These are phyloP conservation scores for Gymnopithys bicolor DNA, from an alignment of 2,797 vertebrate species.

Conservation along the genomic window DNA sequence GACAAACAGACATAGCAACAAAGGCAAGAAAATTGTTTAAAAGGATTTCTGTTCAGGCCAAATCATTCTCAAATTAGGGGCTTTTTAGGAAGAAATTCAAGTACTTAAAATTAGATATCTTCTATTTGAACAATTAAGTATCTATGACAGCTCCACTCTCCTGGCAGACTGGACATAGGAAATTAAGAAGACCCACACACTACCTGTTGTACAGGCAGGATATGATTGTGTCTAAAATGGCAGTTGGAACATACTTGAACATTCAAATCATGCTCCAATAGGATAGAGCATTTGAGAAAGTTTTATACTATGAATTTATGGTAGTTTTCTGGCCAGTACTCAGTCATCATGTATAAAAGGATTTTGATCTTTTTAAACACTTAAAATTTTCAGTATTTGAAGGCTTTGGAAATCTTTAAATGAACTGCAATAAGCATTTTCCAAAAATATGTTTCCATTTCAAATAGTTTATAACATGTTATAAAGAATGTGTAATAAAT, in stretches of 20 bases:
- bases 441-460: not conserved
- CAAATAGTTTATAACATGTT: not conserved
- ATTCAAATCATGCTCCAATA: not conserved
- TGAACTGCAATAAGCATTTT: not conserved
- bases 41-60: not conserved
- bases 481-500: not conserved
- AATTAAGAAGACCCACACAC: not conserved
- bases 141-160: not conserved
- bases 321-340: not conserved
- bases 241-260: not conserved
- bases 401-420: not conserved
- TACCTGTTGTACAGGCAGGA: not conserved
- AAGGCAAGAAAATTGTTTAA: not conserved
- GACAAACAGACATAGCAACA: not conserved
- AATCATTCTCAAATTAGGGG: not conserved
- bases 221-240: not conserved
- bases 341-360: not conserved
- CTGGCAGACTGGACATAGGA: accelerated
- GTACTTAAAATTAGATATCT: not conserved
- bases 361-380: not conserved
- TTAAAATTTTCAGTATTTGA: not conserved
- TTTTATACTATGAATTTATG: not conserved
- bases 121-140: not conserved
- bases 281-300: not conserved
- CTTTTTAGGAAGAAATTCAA: not conserved